Evolutionary conservation across 2,113 vertebrate genomes (phyloP).

Genomic region (Rattus norvegicus): DNA sequence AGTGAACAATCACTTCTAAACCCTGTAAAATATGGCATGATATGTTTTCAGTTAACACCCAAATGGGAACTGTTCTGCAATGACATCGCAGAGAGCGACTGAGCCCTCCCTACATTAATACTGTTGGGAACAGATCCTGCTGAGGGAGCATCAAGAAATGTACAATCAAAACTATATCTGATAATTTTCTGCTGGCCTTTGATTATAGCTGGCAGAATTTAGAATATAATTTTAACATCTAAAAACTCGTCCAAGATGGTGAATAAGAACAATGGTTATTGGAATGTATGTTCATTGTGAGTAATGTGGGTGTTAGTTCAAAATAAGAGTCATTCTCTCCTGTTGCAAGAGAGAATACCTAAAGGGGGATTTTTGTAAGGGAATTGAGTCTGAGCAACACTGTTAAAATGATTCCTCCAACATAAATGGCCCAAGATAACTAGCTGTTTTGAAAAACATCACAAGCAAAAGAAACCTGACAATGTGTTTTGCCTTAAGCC

Average conservation of each 20-base stretch:
- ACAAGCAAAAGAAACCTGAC: not conserved
- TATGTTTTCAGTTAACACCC: slow-evolving; percentile 25
- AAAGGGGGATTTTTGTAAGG: not conserved
- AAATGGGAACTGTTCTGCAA: not conserved
- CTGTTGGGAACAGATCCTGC: not conserved
- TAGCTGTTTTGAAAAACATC: not conserved
- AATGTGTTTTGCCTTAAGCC: not conserved
- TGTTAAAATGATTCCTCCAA: not conserved
- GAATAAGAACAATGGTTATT: not conserved
- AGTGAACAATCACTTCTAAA: slow-evolving; percentile 5
- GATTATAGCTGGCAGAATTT: not conserved
- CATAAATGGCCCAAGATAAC: not conserved
- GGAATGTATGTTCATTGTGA: not conserved
- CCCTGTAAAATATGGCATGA: not conserved
- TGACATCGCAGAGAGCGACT: not conserved
- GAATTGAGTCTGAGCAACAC: not conserved
- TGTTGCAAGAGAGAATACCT: not conserved
- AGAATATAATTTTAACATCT: not conserved
- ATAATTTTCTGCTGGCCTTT: not conserved
- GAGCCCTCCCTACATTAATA: not conserved
- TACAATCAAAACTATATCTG: not conserved
- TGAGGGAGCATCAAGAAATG: not conserved
- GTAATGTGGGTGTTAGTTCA: not conserved
- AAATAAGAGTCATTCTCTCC: not conserved
- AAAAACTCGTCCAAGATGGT: not conserved